These are phyloP conservation scores for Hanleya hanleyi DNA, from an alignment of 2,888 invertebrate species.

Conservation along the genomic window DNA sequence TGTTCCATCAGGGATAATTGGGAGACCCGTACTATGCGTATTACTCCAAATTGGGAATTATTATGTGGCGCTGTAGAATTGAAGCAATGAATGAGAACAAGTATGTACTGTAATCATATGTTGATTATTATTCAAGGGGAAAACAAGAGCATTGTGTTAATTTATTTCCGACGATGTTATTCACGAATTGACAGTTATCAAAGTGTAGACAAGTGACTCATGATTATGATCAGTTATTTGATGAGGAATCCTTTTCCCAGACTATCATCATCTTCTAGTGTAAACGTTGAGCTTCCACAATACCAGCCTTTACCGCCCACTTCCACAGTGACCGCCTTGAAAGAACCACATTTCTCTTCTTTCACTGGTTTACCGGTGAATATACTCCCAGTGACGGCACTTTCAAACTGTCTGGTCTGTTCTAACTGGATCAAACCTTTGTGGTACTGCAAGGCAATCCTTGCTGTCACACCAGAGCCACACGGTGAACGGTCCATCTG, in stretches of 20 bases:
- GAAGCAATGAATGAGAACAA: too few relatives aligned
- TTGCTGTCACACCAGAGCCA: slow-evolving; percentile 72
- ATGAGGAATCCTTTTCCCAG: slow-evolving; percentile 68
- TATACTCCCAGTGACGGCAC: slow-evolving; percentile 53
- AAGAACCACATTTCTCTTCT: slow-evolving; percentile 41
- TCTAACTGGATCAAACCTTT: slow-evolving; percentile 52
- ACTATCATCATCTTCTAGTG: slow-evolving; percentile 64
- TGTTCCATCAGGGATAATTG: too few relatives aligned
- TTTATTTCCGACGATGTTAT: too few relatives aligned
- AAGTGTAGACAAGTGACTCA: too few relatives aligned
- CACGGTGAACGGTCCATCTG: slow-evolving; percentile 73
- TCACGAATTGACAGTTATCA: too few relatives aligned
- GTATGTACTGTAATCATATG: too few relatives aligned
- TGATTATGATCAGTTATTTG: too few relatives aligned
- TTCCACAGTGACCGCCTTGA: slow-evolving; percentile 70
- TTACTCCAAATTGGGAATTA: too few relatives aligned
- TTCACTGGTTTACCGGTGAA: slow-evolving; percentile 47
- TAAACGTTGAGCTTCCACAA: slow-evolving; percentile 57
- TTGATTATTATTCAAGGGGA: too few relatives aligned
- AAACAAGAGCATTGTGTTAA: too few relatives aligned
- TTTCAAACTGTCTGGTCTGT: slow-evolving; percentile 59
- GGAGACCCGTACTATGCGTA: too few relatives aligned
- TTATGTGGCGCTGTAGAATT: too few relatives aligned
- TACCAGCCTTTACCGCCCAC: slow-evolving; percentile 66
- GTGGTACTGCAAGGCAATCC: slow-evolving; percentile 66